A percentile compares a stretch with the other conserved stretches of the same genome.
Conservation (phyloP, 1,140 invertebrate species). For the Drosophila nigrodunni region DNA sequence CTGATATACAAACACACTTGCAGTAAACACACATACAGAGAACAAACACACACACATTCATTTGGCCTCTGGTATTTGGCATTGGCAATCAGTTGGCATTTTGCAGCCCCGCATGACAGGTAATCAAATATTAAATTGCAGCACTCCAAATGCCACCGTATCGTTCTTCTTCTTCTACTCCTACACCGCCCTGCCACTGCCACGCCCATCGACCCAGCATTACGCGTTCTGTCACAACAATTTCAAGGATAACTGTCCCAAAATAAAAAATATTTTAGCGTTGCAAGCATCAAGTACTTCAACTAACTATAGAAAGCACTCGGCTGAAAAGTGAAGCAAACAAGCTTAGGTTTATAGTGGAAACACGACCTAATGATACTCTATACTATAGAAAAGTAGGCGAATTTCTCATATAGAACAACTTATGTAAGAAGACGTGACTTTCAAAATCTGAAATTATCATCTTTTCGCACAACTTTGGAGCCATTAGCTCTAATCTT, state of each 20-base stretch:
- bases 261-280: background rate
- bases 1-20: slow-evolving; percentile 2
- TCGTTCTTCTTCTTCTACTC: background rate
- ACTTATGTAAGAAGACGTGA: no score
- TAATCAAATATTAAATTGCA: slow-evolving; percentile 50
- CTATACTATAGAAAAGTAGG: background rate
- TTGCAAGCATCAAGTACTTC: slow-evolving; percentile 1
- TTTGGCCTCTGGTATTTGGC: slow-evolving; percentile 51
- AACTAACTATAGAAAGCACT: slow-evolving; percentile 2
- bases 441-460: no score
- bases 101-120: slow-evolving; percentile 39
- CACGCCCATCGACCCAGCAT: background rate
- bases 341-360: background rate
- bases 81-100: slow-evolving; percentile 60
- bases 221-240: slow-evolving; percentile 2
- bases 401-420: background rate
- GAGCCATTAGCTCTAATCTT: no score
- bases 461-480: no score
- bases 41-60: slow-evolving; percentile 6
- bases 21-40: background rate
- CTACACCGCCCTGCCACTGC: background rate
- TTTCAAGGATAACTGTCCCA: slow-evolving; percentile 34
- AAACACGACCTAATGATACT: no score
- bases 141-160: background rate
- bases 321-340: background rate